Evolutionary conservation across 2,888 invertebrate genomes (phyloP).

Genomic region (Strigamia transsilvanica): DNA sequence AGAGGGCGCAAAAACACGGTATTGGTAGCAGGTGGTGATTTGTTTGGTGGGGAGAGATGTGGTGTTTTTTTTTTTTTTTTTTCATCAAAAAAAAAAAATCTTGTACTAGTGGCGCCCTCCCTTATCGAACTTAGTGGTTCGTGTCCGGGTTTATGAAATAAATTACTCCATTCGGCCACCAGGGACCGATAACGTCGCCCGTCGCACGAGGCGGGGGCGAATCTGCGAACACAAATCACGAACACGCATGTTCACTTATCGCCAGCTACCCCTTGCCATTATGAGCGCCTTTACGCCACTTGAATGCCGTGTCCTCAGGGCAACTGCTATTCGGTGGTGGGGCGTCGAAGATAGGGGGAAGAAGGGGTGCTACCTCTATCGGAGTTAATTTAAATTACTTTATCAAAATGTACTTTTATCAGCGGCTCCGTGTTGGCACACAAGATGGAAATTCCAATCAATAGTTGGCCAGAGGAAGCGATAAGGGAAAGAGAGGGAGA

Average conservation of each 20-base stretch:
- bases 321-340: not conserved
- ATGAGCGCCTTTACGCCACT: slow-evolving; percentile 37
- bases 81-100: not conserved
- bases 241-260: slow-evolving; percentile 18
- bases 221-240: slow-evolving; percentile 41
- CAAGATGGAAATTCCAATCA: slow-evolving; percentile 33
- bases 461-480: slow-evolving; percentile 44
- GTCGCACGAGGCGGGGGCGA: not conserved
- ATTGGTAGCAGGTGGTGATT: too few species aligned
- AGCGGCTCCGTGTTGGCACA: slow-evolving; percentile 1
- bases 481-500: slow-evolving; percentile 22
- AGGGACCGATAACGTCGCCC: slow-evolving; percentile 31
- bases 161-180: slow-evolving; percentile 18
- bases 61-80: too few species aligned
- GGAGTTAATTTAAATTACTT: slow-evolving; percentile 50
- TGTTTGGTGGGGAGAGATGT: too few species aligned
- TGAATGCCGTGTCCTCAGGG: not conserved
- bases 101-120: slow-evolving; percentile 8
- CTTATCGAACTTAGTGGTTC: slow-evolving; percentile 15
- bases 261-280: slow-evolving; percentile 18
- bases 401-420: slow-evolving; percentile 38
- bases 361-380: not conserved
- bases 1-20: too few species aligned
- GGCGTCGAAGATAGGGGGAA: not conserved
- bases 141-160: slow-evolving; percentile 28